Base-by-base conservation (phyloP, 1,140 invertebrate species). In the Cataglyphis hispanica region DNA sequence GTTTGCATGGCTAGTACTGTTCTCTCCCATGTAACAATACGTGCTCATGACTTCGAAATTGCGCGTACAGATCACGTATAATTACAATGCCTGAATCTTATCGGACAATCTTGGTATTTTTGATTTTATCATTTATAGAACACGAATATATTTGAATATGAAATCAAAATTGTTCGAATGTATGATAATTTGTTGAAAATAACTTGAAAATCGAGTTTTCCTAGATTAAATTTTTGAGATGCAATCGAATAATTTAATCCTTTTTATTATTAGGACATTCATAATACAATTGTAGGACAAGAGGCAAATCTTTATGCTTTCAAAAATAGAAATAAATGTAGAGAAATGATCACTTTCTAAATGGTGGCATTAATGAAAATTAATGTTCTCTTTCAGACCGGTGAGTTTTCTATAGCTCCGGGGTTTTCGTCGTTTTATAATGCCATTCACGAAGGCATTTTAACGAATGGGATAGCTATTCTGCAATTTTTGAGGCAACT, bases 381-480 rank as follows among this genome's bases (percentile, higher is more conserved):
- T 40, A 76, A 76, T 61, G 34, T 76, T 76, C 16, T 61, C 34
- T 58, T 34, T 60, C 56, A 75, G 25, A 34, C 16, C 16, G 40
- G 22, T 76, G 34, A 60, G 19, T 76, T 76, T 76, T 43, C 8
- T 61, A 61, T 43, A 61, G 4, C 34, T 19, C 8, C 37, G 13
- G 31, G 16, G n/a, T 27, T 40, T 40, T 40, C 16, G 56, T 76
- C 22, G 16, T 61, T 40, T 37, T 40, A 43, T 34, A 11, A n/a
- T 61, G 60, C 2, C 16, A 75, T 60, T 61, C 34, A 40, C 27
- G 16, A 76, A 76, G 72, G 2, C n/a, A 61, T 61, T 75, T 75
- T 60, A 76, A 76, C 16, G 64, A 27, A 69, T 19, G 31, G n/a
- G 31, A 22, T 67, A 78, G 63, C 27, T 53, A 76, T 46, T 78